Percentiles rank a stretch among this genome's conserved stretches.
Conservation (phyloP, 1,140 invertebrate genomes). For the Sipha flava region DNA sequence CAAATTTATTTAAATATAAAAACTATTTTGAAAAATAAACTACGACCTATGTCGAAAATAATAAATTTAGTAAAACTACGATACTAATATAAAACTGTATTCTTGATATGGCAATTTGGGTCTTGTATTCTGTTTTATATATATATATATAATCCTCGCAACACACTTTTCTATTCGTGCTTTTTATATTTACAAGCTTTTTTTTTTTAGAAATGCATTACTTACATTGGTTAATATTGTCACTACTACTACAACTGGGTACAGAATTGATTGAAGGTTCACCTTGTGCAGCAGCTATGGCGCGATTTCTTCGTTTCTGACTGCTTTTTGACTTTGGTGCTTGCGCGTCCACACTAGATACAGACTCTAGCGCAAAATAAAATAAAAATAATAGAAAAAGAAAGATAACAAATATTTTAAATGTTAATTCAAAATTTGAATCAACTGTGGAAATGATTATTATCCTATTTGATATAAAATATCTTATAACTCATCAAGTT, state of each 20-base stretch:
- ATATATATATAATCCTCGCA: neutral
- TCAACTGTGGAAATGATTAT: too few relatives aligned
- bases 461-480: too few relatives aligned
- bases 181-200: neutral
- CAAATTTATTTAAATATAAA: neutral
- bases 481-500: too few relatives aligned
- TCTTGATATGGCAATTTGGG: neutral
- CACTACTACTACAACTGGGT: neutral
- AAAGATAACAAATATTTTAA: neutral
- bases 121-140: neutral
- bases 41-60: neutral
- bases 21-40: neutral
- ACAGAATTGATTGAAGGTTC: neutral
- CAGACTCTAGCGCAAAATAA: constrained; percentile 29
- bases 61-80: neutral
- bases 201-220: neutral
- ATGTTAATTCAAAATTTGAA: neutral
- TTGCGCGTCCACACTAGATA: constrained; percentile 31
- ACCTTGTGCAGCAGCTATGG: constrained; percentile 28
- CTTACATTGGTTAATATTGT: neutral
- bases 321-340: constrained; percentile 22
- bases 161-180: neutral
- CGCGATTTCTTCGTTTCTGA: constrained; percentile 27
- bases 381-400: constrained; percentile 27
- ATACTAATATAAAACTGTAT: too few relatives aligned